phyloP scores from a whole-genome alignment of 2,113 vertebrate genomes.

The Acrocephalus kingi region DNA sequence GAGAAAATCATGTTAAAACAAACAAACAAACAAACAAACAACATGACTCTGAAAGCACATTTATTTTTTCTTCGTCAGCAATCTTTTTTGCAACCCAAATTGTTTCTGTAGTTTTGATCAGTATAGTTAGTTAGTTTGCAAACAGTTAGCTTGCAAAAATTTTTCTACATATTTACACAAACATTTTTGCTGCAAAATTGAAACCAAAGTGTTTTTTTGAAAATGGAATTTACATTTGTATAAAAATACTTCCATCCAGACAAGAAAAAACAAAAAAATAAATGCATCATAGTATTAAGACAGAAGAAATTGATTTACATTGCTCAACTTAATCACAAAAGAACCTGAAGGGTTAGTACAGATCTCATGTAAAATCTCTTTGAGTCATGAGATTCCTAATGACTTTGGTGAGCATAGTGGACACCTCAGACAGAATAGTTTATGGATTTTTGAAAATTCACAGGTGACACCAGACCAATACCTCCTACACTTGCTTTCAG shows the following conservation, averaged over 20 bases:
- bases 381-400: not conserved
- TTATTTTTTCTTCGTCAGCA: not conserved
- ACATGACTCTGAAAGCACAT: not conserved
- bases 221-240: not conserved
- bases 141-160: not conserved
- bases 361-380: not conserved
- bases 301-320: not conserved
- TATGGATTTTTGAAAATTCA: not conserved
- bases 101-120: not conserved
- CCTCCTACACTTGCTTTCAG: not conserved
- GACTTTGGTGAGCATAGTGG: not conserved
- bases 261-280: not conserved
- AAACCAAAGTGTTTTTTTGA: not conserved
- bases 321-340: not conserved
- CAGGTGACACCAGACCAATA: not conserved
- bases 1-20: not conserved
- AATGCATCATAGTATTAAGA: not conserved
- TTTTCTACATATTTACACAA: not conserved
- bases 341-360: not conserved
- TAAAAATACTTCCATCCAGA: not conserved
- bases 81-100: fast-evolving
- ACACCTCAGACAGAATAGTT: not conserved
- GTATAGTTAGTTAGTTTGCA: not conserved
- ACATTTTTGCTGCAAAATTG: not conserved
- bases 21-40: not conserved